Base-by-base conservation (phyloP, 2,113 vertebrate species). In the Onychostruthus taczanowskii region DNA sequence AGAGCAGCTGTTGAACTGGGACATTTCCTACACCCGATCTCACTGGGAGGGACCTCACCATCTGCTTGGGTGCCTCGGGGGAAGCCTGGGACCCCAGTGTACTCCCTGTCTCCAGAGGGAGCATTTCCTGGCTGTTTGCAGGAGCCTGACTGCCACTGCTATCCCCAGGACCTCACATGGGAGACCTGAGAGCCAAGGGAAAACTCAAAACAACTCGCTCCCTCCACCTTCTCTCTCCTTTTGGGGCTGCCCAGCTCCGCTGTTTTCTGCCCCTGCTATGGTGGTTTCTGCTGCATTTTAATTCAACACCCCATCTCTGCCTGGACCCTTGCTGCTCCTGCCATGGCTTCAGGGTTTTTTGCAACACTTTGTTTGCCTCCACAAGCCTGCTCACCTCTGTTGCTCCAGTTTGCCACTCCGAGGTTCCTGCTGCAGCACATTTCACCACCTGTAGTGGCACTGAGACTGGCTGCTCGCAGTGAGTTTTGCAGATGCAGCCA, bases 221-320 rank as follows among this genome's bases (percentile, higher is more conserved):
- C 14, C 13, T 56, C 27, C n/a, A 26, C 13, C 6, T 20, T 31
- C 7, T 33, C 26, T 23, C 30, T 37, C 16, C 77, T 67, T 31
- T 24, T 6, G 7, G 10, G 17, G 17, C 16, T 1, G 0, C 41
- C 28, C 22, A 81, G 23, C 3, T 9, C 23, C 0, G 1, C 43
- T 49, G 23, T 82, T 69, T 82, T 82, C 35, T 49, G 28, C 9
- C 7, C 2, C 11, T 3, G 9, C 23, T 68, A 33, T 33, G 11
- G 19, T 1, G 1, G 14, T 4, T 69, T 69, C 49, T 49, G 11
- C 22, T 21, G 11, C 52, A 47, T 13, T 58, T 39, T 47, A 81
- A 39, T 27, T 56, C 0, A 0, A 56, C 7, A 9, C 16, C 10
- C 4, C 16, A 37, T 4, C 2, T 55, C 21, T 0, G 1, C 18